A percentile compares a stretch with the other conserved stretches of the same genome.
Evolutionary conservation across 2,797 vertebrate species (phyloP).

Genomic region (Semaprochilodus insignis): DNA sequence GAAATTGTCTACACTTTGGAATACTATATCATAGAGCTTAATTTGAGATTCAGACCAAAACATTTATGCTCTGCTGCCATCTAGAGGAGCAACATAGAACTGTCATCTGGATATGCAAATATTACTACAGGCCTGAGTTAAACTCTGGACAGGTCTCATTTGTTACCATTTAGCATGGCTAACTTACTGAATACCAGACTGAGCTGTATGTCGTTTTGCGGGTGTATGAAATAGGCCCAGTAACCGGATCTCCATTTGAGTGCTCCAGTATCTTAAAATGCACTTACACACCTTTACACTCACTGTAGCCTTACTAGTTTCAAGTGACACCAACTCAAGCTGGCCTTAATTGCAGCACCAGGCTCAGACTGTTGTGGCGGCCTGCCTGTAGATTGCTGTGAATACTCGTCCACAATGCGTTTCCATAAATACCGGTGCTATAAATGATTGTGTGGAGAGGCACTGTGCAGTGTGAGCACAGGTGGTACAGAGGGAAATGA

Average conservation of each 20-base stretch:
- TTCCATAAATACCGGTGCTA: conserved; percentile 44
- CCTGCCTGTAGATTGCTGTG: conserved; percentile 11
- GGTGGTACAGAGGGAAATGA: conserved; percentile 5
- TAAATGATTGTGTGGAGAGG: conserved; percentile 32
- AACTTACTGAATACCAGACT: too few relatives aligned
- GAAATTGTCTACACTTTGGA: too few relatives aligned
- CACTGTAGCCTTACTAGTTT: background rate
- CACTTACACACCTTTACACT: background rate
- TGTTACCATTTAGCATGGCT: background rate
- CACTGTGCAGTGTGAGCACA: conserved; percentile 18
- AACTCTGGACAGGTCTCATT: background rate
- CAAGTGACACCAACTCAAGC: background rate
- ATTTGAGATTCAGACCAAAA: background rate
- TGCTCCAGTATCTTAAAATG: background rate
- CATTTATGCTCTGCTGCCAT: conserved; percentile 49
- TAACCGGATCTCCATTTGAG: background rate
- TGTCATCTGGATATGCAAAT: background rate
- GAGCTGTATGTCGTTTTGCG: too few relatives aligned
- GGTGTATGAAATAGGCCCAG: background rate
- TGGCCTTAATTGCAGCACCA: background rate
- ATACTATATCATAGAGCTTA: too few relatives aligned
- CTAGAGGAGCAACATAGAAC: conserved; percentile 32
- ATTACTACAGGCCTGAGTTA: background rate
- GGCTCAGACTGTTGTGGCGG: background rate
- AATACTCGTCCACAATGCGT: conserved; percentile 16